These are phyloP conservation scores for Drosophila dunni DNA, from an alignment of 1,140 invertebrate genomes.

Conservation along the genomic window DNA sequence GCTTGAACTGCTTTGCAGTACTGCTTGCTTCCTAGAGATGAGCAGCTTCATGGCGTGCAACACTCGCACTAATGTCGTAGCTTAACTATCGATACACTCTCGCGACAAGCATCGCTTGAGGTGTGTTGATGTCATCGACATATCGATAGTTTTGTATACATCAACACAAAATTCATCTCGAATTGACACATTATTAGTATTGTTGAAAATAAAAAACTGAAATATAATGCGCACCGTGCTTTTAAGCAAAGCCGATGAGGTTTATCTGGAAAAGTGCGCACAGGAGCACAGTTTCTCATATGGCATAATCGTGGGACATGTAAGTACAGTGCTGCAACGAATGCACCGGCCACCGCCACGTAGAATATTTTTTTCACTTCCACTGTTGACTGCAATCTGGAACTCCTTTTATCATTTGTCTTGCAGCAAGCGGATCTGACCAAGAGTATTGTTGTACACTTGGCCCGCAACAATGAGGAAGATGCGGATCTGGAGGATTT, in stretches of 20 bases:
- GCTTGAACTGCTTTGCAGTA: too few relatives aligned
- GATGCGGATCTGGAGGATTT: constrained; percentile 70
- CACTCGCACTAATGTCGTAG: too few relatives aligned
- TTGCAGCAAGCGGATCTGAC: constrained; percentile 69
- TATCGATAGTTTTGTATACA: too few relatives aligned
- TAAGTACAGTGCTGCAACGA: constrained; percentile 57
- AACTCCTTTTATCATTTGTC: neutral
- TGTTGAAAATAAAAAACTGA: constrained; percentile 31
- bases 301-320: constrained; percentile 79
- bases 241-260: constrained; percentile 74
- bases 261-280: constrained; percentile 79
- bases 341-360: constrained; percentile 49
- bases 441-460: constrained; percentile 75
- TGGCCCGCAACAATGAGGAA: constrained; percentile 78
- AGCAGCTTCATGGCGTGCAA: too few relatives aligned
- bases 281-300: constrained; percentile 75
- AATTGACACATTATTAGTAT: constrained; percentile 25
- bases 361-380: constrained; percentile 47
- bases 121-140: too few relatives aligned
- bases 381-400: constrained; percentile 11
- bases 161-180: too few relatives aligned
- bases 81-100: too few relatives aligned
- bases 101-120: too few relatives aligned
- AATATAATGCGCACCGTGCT: constrained; percentile 74
- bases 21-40: too few relatives aligned